Conservation (phyloP, 2,113 vertebrate species). For the Ondatra zibethicus region DNA sequence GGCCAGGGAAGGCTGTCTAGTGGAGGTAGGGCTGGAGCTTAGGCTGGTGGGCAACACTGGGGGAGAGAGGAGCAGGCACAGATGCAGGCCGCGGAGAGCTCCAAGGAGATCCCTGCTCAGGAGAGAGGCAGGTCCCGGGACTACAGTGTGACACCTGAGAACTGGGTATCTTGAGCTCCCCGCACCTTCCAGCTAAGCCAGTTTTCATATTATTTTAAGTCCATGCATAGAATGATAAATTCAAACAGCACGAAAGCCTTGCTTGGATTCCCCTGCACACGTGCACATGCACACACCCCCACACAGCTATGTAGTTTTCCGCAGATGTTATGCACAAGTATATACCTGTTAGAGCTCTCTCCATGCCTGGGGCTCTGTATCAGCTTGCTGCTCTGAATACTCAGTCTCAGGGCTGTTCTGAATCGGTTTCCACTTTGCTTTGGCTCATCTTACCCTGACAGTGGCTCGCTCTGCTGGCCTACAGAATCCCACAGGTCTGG, state of each 20-base stretch:
- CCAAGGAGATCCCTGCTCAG: not conserved
- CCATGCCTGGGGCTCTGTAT: not conserved
- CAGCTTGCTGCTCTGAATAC: not conserved
- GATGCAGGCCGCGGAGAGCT: not conserved
- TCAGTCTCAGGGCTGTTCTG: accelerated
- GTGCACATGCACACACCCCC: not conserved
- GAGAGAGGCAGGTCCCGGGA: not conserved
- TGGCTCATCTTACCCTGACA: not conserved
- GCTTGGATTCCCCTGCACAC: not conserved
- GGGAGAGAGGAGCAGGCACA: too few species aligned
- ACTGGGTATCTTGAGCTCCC: not conserved
- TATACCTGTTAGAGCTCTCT: too few species aligned
- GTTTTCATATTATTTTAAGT: not conserved
- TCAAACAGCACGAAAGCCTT: not conserved
- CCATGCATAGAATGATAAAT: not conserved
- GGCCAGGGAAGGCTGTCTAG: not conserved
- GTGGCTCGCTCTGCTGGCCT: not conserved
- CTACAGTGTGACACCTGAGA: not conserved
- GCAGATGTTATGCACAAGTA: too few species aligned
- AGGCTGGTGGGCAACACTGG: not conserved
- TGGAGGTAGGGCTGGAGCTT: not conserved
- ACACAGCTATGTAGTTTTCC: not conserved
- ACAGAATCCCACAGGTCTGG: not conserved
- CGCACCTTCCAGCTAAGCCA: not conserved
- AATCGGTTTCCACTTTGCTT: accelerated